phyloP scores from a whole-genome alignment of 2,113 vertebrate species.

The Zootoca vivipara region DNA sequence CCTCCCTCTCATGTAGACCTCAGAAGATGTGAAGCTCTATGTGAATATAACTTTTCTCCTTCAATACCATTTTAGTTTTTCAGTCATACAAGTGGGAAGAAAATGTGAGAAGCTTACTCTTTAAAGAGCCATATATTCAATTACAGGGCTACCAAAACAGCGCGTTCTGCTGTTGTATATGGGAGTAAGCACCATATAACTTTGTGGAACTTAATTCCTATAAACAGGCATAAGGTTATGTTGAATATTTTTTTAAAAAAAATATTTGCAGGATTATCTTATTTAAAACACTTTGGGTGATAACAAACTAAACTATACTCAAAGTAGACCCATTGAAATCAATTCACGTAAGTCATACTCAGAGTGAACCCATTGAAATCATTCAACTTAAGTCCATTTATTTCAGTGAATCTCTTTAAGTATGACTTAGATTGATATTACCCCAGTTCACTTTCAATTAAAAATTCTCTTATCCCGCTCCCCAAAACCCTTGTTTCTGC shows the following conservation, averaged over 20 bases:
- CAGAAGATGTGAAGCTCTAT: background rate
- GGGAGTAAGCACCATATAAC: background rate
- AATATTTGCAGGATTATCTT: background rate
- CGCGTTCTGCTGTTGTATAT: background rate
- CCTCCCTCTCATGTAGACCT: background rate
- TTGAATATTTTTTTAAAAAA: background rate
- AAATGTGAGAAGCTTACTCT: conserved; percentile 19
- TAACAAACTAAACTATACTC: too few relatives aligned
- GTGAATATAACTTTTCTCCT: background rate
- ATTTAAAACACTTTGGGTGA: background rate
- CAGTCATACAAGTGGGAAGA: background rate
- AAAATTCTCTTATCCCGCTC: background rate
- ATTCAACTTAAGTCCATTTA: too few relatives aligned
- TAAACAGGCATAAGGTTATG: background rate
- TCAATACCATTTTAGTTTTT: background rate
- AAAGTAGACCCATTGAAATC: too few relatives aligned
- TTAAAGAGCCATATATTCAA: conserved; percentile 26
- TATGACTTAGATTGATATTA: too few relatives aligned
- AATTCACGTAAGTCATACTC: too few relatives aligned
- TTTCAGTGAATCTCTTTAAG: too few relatives aligned
- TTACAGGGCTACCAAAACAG: background rate
- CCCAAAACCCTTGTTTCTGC: background rate
- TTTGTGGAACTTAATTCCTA: background rate
- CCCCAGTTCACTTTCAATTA: background rate
- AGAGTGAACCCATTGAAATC: too few relatives aligned